Conservation (phyloP, 2,113 vertebrate species). For the Trinectes maculatus region DNA sequence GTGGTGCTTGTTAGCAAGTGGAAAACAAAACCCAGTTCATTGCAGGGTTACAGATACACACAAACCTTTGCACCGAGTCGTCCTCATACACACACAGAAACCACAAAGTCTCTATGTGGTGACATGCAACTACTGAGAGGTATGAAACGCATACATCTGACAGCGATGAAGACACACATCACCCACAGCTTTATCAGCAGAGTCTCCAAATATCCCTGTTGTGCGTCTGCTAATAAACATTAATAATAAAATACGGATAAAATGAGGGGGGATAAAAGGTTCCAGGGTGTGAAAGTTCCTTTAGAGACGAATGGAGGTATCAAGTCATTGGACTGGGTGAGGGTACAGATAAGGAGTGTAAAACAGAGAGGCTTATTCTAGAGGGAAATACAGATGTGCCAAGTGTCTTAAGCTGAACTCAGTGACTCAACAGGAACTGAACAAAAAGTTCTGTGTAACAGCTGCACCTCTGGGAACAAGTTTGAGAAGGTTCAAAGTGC, state of each 20-base stretch:
- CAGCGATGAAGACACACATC: background rate
- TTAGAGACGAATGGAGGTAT: background rate
- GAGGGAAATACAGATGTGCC: background rate
- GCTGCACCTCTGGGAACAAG: background rate
- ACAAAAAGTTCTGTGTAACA: background rate
- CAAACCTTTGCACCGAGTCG: slow-evolving; percentile 3
- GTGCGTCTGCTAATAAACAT: background rate
- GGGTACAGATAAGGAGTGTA: background rate
- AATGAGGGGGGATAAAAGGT: too few relatives aligned
- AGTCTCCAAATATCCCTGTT: background rate
- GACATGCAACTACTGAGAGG: background rate
- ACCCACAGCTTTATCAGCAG: background rate
- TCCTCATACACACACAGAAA: background rate
- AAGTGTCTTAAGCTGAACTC: background rate
- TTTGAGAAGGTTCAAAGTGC: background rate
- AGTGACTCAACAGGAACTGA: background rate
- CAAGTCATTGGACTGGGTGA: background rate
- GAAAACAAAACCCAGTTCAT: slow-evolving; percentile 19
- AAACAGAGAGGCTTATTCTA: background rate
- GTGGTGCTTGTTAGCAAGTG: slow-evolving; percentile 29
- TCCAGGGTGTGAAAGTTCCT: background rate
- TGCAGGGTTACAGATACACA: background rate
- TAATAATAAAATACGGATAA: too few relatives aligned
- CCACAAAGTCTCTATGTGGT: background rate
- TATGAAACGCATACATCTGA: background rate